Evolutionary conservation across 2,888 invertebrate species (phyloP), one percentile per base, ranked within the genome.

Genomic region (Aromia moschata): DNA sequence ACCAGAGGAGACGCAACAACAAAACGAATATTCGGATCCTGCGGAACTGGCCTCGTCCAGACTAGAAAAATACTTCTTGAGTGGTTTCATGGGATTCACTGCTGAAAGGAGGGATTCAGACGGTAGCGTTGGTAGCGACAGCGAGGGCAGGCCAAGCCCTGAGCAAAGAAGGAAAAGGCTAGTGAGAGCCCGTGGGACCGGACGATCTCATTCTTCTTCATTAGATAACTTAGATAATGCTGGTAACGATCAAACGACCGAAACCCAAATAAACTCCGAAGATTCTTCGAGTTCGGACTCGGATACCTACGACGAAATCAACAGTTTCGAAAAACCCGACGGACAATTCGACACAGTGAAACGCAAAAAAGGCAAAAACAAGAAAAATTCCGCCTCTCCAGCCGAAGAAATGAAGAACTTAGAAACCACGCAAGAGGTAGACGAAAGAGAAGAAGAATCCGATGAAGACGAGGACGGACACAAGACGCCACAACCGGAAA

Each of bases 101-200:
- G 87, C 88, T 45, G 90, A 90, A 70, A 84, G 90, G 58, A 85
- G 90, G 31, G 91, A 92, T 73, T 90, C 91, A 0, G 92, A 92
- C 71, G 94, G 93, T 1, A 93, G 93, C 73, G 94, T 94, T 0
- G 94, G 94, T 3, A 94, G 94, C 80, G 94, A 94, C 73, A 93
- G 93, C 74, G 94, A 94, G 76, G 94, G 94, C 1, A 86, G 89
- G 68, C 93, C 93, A 2, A 94, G 93, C 79, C 94, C 94, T 0
- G 93, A 93, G 75, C 93, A 94, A 76, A 82, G 93, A 5, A 84
- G 93, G 58, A 94, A 94, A 75, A 85, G 90, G 31, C 80, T 93
- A 57, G 93, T 93, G 0, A 85, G 93, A 10, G 92, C 93, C 2
- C 84, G 94, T 38, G 93, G 93, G 2, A 91, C 92, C 0, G 92